phyloP scores from a whole-genome alignment of 2,797 vertebrate species.

The Falco peregrinus region DNA sequence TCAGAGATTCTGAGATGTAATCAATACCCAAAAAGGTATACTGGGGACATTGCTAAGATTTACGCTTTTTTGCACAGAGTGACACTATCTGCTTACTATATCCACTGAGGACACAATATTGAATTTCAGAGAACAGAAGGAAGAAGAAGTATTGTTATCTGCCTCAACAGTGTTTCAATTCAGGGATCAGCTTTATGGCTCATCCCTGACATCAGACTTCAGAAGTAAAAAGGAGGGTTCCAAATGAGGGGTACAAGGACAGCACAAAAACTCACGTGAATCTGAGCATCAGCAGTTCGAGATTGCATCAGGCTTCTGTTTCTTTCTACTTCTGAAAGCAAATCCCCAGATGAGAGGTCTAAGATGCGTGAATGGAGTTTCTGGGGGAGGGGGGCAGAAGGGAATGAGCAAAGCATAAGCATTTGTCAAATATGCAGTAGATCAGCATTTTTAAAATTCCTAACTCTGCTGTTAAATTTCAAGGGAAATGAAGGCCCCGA shows the following conservation, averaged over 20 bases:
- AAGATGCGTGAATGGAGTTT: conserved; percentile 88
- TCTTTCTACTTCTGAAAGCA: conserved; percentile 82
- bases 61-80: conserved; percentile 78
- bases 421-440: conserved; percentile 20
- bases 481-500: conserved; percentile 45
- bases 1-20: conserved; percentile 82
- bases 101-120: conserved; percentile 72
- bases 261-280: conserved; percentile 76
- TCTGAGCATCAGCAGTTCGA: conserved; percentile 75
- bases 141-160: conserved; percentile 81
- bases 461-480: conserved; percentile 35
- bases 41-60: conserved; percentile 85
- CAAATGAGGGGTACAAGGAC: conserved; percentile 41
- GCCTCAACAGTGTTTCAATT: conserved; percentile 76
- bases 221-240: conserved; percentile 32
- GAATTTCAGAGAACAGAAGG: conserved; percentile 77
- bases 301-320: conserved; percentile 78
- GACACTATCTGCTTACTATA: conserved; percentile 82
- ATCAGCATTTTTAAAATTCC: conserved; percentile 61
- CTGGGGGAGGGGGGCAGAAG: conserved; percentile 66
- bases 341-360: conserved; percentile 85
- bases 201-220: conserved; percentile 54
- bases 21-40: conserved; percentile 85
- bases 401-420: conserved; percentile 56
- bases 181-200: conserved; percentile 57